A percentile compares a stretch with the other conserved stretches of the same genome.
Conservation (phyloP, 2,888 invertebrate genomes). For the Tenthredo scrophulariae region DNA sequence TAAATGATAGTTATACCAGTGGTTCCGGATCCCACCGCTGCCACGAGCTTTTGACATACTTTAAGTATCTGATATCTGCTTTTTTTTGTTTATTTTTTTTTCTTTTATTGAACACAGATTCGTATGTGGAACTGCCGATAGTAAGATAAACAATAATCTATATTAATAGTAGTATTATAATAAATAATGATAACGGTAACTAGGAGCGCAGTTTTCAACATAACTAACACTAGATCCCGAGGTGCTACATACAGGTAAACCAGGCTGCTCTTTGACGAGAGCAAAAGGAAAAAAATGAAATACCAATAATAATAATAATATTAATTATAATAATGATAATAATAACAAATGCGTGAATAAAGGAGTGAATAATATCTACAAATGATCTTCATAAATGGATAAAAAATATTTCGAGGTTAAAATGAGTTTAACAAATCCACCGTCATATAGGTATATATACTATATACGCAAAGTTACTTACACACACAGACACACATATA, state of each 20-base stretch:
- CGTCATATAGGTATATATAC: neutral
- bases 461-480: neutral
- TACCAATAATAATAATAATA: neutral
- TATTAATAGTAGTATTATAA: neutral
- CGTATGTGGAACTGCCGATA: neutral
- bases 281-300: neutral
- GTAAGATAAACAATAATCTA: neutral
- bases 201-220: conserved; percentile 15
- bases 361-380: neutral
- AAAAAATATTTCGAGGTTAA: neutral
- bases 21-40: neutral
- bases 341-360: neutral
- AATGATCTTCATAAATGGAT: neutral
- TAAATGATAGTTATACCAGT: neutral
- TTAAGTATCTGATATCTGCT: neutral
- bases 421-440: neutral
- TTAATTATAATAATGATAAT: neutral
- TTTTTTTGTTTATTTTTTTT: neutral
- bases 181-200: conserved; percentile 3
- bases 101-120: neutral
- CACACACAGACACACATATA: neutral
- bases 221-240: conserved; percentile 26
- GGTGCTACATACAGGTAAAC: conserved; percentile 22
- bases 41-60: neutral
- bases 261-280: neutral